Base-by-base conservation (phyloP, 2,113 vertebrate genomes). In the Melanerpes formicivorus region DNA sequence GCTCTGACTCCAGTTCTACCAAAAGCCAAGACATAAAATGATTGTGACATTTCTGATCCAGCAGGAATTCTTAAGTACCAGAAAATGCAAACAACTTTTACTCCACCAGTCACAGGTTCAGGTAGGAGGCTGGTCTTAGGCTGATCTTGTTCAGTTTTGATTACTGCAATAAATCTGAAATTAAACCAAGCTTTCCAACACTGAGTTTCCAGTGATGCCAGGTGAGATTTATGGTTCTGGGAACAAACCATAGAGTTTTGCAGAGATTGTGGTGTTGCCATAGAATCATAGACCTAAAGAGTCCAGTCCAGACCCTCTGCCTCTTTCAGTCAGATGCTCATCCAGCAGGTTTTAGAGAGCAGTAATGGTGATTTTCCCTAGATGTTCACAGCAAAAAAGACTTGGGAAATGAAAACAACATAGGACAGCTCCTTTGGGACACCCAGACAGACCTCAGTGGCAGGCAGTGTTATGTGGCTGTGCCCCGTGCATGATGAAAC, bases 211-310 rank as follows among this genome's bases (percentile, higher is more conserved):
- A 94, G 6, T 85, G 79, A 93, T 93, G 87, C 93, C 91, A 93
- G 79, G 78, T 73, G 74, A 77, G 79, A 94, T 94, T 96, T 95
- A 94, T 85, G 75, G 75, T 94, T 93, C 94, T 96, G 93, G 95
- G 94, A 96, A 94, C 93, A 96, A 92, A 92, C 96, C 69, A 87
- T 95, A 92, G 87, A 87, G 94, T 95, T 96, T 96, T 93, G 79
- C 69, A 78, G 79, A 90, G 89, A 83, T 91, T 90, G 93, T 92
- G 79, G 72, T 89, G 89, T 95, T 95, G 89, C 94, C 94, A 93
- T 90, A 95, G 93, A 89, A 62, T 89, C 91, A 80, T 84, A 89
- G 80, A 80, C 80, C 90, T 65, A 83, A 55, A 46, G 85, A 88
- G 83, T 72, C 82, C 74, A n/a, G 48, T 74, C 59, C 78, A 73